Evolutionary conservation across 2,113 vertebrate species (phyloP).

Genomic region (Sturnus vulgaris): DNA sequence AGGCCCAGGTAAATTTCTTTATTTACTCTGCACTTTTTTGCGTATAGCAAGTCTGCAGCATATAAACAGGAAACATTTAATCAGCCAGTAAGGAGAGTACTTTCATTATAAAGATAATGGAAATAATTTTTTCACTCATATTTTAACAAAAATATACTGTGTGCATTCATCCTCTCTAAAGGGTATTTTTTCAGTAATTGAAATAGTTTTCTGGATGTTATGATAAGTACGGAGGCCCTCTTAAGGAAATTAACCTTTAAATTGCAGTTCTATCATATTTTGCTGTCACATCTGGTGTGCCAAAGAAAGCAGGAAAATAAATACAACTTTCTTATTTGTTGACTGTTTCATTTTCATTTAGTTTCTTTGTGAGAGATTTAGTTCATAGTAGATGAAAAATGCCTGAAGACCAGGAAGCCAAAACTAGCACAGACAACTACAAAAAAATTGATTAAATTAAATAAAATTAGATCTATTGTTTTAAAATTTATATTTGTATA

Average conservation of each 20-base stretch:
- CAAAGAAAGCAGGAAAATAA: background rate
- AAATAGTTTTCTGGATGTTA: background rate
- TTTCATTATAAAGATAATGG: background rate
- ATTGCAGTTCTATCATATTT: background rate
- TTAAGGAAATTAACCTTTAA: conserved; percentile 7
- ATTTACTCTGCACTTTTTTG: background rate
- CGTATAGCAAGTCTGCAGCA: background rate
- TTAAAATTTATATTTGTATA: background rate
- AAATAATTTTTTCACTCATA: background rate
- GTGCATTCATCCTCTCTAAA: background rate
- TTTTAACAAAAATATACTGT: background rate
- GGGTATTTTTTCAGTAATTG: background rate
- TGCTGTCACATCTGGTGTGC: background rate
- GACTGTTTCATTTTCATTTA: background rate
- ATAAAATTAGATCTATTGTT: background rate
- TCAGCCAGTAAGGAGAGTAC: background rate
- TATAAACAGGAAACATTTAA: background rate
- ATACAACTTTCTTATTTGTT: background rate
- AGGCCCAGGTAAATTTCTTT: background rate
- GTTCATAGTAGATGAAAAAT: background rate
- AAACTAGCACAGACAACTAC: background rate
- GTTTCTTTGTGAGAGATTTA: background rate
- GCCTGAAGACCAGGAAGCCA: background rate
- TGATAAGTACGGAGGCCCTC: background rate
- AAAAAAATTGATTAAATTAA: background rate